A percentile compares a stretch with the other conserved stretches of the same genome.
These are phyloP conservation scores for Cosmopolites sordidus DNA, from an alignment of 2,888 invertebrate genomes.

Conservation along the genomic window DNA sequence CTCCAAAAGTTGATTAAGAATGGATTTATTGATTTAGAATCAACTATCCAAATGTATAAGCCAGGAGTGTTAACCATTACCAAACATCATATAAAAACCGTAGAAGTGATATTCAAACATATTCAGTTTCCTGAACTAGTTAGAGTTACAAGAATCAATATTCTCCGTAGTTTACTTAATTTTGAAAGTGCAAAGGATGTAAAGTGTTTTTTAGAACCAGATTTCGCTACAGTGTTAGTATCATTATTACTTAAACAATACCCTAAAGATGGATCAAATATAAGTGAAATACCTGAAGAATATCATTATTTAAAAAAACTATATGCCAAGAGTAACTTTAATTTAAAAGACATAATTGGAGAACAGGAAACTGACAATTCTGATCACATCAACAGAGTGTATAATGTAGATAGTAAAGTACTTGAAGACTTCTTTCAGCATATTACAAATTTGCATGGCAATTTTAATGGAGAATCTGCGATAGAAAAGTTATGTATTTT, in stretches of 20 bases:
- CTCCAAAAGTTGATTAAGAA: constrained; percentile 45
- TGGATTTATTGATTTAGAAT: constrained; percentile 38
- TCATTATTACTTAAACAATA: constrained; percentile 40
- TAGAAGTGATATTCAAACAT: constrained; percentile 43
- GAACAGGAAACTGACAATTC: constrained; percentile 2
- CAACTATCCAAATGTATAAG: constrained; percentile 45
- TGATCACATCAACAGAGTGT: constrained; percentile 11
- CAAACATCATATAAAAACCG: constrained; percentile 42
- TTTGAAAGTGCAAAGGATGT: constrained; percentile 29
- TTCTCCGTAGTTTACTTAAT: constrained; percentile 37
- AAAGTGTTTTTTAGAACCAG: constrained; percentile 23
- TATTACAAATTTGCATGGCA: constrained; percentile 22
- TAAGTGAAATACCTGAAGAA: constrained; percentile 13
- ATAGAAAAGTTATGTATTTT: constrained; percentile 25
- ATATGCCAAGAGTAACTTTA: constrained; percentile 37
- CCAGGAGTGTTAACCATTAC: constrained; percentile 46
- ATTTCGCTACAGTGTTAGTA: constrained; percentile 36
- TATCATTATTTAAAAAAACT: constrained; percentile 36
- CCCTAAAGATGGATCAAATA: constrained; percentile 25
- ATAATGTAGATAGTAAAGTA: constrained; percentile 26
- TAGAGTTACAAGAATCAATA: constrained; percentile 29
- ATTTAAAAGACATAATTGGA: constrained; percentile 24
- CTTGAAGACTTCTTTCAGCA: constrained; percentile 14
- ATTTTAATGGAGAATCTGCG: constrained; percentile 13
- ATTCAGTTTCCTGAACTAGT: constrained; percentile 38